Evolutionary conservation across 2,888 invertebrate genomes (phyloP), one percentile per base, ranked within the genome.

Genomic region (Stomorhina lunata): DNA sequence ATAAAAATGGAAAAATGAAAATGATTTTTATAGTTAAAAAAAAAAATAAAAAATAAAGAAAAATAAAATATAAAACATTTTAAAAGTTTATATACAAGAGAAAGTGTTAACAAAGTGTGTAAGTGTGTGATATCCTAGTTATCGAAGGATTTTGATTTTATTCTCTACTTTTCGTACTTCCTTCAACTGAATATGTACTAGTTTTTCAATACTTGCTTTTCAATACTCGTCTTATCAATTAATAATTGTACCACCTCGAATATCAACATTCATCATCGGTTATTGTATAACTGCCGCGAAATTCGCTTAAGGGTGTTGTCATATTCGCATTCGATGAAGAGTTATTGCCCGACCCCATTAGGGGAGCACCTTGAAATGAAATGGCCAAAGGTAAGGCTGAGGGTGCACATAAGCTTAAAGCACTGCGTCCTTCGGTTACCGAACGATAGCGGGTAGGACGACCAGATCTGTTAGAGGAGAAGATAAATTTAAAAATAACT

Each of bases 321-420:
- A 76, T 75, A 57, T 82, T 79, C 73, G 87, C 88, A 86, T 89
- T 90, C 48, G 89, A 75, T 17, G 90, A 87, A 37, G 91, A 89
- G 84, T 87, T 91, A 86, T 90, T 89, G 40, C 73, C 22, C 25
- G 68, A 32, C 4, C 53, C 53, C 89, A 89, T 90, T 85, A 88
- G 88, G 82, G 88, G 91, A 83, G 95, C 93, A 5, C 95, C 95
- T 87, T 95, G 94, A 68, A 95, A 92, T 84, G 95, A 95, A 88
- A 95, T 95, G 82, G 95, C 95, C 85, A 96, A 89, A 0, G 96
- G 95, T 12, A 95, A 91, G 0, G 95, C 94, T 22, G 95, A 95
- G 17, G 95, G 93, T 2, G 95, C 94, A 87, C 95, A 95, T 9
- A 95, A 91, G 87, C 95, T 94, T 2, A 95, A 93, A 0, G 95